A percentile compares a stretch with the other conserved stretches of the same genome.
These are phyloP conservation scores for Diploptera punctata DNA, from an alignment of 2,888 invertebrate species.

Conservation along the genomic window DNA sequence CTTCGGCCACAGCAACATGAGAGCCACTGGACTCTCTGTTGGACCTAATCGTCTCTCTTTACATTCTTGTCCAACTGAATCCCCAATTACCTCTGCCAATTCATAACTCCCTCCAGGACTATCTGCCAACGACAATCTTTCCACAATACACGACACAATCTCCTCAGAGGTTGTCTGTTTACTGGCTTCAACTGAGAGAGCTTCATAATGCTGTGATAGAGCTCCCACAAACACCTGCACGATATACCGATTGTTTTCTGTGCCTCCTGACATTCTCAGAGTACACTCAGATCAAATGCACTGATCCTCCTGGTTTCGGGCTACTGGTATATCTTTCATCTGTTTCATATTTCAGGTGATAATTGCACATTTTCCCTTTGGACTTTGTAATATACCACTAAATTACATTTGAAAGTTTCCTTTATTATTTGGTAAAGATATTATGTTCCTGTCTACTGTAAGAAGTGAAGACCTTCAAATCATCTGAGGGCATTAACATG, in stretches of 20 bases:
- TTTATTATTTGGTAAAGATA: background rate
- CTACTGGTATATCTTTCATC: background rate
- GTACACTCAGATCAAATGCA: constrained; percentile 3
- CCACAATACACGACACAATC: constrained; percentile 88
- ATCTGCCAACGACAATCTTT: constrained; percentile 68
- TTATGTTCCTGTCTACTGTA: background rate
- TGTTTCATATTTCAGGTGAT: background rate
- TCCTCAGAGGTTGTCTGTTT: constrained; percentile 92
- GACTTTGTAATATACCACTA: background rate
- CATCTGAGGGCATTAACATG: background rate
- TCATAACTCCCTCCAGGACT: constrained; percentile 71
- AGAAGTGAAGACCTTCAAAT: constrained; percentile 9
- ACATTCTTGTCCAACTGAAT: constrained; percentile 86
- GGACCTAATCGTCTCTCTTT: constrained; percentile 88
- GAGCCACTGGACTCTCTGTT: constrained; percentile 80
- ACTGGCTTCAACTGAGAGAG: constrained; percentile 88
- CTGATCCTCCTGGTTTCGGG: background rate
- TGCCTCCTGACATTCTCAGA: constrained; percentile 38
- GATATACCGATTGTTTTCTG: constrained; percentile 71
- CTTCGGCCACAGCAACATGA: constrained; percentile 84
- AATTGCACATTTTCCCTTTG: constrained; percentile 16
- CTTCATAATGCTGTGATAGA: constrained; percentile 86
- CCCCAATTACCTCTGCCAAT: constrained; percentile 87
- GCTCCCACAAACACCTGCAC: constrained; percentile 90
- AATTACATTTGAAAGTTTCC: constrained; percentile 12